Conservation (phyloP, 2,113 vertebrate species). For the Fulica atra region DNA sequence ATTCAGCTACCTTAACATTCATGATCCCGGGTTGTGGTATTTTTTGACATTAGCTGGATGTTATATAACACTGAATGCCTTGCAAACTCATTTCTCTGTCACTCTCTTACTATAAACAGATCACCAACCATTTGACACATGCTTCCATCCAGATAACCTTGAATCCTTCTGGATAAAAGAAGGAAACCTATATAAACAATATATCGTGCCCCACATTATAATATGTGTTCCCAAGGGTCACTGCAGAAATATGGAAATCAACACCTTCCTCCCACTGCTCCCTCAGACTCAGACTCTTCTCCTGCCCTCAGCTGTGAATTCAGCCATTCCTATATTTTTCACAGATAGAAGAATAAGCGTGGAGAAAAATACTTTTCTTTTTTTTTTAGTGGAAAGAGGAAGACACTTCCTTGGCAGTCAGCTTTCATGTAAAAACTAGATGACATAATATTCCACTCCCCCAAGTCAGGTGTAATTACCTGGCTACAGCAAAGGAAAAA, state of each 20-base stretch:
- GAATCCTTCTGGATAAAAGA: background rate
- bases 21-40: background rate
- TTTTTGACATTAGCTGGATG: background rate
- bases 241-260: background rate
- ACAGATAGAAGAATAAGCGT: background rate
- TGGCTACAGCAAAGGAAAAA: background rate
- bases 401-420: background rate
- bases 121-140: background rate
- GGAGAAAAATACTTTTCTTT: rapidly evolving
- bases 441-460: background rate
- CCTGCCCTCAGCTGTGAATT: background rate
- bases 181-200: background rate
- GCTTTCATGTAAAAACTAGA: background rate
- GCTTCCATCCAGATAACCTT: background rate
- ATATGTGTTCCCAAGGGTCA: background rate
- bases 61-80: background rate
- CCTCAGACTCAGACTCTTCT: background rate
- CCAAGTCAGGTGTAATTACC: background rate
- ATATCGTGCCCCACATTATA: rapidly evolving
- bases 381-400: background rate
- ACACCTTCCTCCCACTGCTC: background rate
- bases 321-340: background rate
- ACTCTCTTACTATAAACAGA: background rate
- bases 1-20: background rate
- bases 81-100: background rate